Percentiles rank a stretch among this genome's conserved stretches.
Conservation (phyloP, 2,888 invertebrate species). For the Aricia artaxerxes region DNA sequence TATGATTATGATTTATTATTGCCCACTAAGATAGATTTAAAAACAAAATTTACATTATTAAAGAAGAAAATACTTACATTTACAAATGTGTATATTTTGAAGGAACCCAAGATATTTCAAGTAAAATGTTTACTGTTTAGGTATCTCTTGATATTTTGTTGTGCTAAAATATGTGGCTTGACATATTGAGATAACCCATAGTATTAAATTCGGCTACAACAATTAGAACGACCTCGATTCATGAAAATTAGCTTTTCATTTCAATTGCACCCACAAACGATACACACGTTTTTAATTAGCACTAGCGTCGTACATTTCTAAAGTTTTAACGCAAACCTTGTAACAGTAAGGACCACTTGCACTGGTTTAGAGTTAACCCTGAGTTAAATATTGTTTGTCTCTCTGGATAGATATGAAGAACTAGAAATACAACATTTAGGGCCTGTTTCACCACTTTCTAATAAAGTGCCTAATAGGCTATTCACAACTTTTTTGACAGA, state of each 20-base stretch:
- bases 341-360: not conserved
- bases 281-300: conserved; percentile 9
- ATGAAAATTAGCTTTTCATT: not conserved
- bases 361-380: no score
- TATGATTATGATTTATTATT: not conserved
- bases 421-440: no score
- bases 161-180: no score
- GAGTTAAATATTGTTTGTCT: no score
- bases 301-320: not conserved
- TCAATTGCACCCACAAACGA: not conserved
- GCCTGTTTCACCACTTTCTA: no score
- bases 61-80: not conserved
- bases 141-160: no score
- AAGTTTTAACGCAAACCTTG: not conserved
- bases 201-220: not conserved
- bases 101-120: no score
- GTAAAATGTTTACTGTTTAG: no score
- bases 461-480: no score
- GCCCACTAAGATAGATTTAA: not conserved
- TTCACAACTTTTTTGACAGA: no score
- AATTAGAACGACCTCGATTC: not conserved
- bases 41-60: not conserved
- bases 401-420: no score
- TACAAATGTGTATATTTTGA: no score
- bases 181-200: not conserved